A percentile compares a stretch with the other conserved stretches of the same genome.
phyloP scores from a whole-genome alignment of 2,797 vertebrate genomes.

The Artibeus jamaicensis region DNA sequence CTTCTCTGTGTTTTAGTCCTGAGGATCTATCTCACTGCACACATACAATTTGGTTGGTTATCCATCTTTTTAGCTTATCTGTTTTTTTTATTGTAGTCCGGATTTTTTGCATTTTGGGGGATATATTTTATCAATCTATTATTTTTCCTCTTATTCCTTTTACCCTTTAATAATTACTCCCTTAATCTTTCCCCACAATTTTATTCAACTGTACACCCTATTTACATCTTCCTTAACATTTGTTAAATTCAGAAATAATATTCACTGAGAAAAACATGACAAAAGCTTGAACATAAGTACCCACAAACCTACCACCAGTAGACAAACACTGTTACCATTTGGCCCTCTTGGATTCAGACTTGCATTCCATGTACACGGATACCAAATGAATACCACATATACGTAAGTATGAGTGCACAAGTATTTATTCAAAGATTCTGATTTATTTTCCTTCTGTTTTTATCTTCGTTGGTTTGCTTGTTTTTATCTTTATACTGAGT shows the following conservation, averaged over 20 bases:
- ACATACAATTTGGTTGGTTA: background rate
- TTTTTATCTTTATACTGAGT: background rate
- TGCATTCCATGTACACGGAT: background rate
- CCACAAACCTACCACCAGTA: background rate
- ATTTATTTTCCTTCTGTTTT: background rate
- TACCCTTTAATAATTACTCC: background rate
- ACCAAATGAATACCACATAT: too few relatives aligned
- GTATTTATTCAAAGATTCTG: background rate
- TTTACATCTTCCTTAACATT: background rate
- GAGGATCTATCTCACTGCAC: background rate
- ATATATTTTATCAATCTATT: background rate
- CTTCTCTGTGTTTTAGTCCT: background rate
- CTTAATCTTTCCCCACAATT: background rate
- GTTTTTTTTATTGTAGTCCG: background rate
- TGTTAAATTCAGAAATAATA: background rate
- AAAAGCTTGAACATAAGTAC: background rate
- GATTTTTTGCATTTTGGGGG: background rate
- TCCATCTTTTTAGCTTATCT: background rate
- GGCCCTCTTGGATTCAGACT: background rate
- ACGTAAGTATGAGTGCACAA: background rate
- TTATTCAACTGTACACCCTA: background rate
- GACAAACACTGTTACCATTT: background rate
- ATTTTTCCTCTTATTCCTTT: background rate
- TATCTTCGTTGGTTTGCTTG: background rate
- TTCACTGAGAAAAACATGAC: background rate